Conservation (phyloP, 2,888 invertebrate genomes). For the Drosophila siamana region DNA sequence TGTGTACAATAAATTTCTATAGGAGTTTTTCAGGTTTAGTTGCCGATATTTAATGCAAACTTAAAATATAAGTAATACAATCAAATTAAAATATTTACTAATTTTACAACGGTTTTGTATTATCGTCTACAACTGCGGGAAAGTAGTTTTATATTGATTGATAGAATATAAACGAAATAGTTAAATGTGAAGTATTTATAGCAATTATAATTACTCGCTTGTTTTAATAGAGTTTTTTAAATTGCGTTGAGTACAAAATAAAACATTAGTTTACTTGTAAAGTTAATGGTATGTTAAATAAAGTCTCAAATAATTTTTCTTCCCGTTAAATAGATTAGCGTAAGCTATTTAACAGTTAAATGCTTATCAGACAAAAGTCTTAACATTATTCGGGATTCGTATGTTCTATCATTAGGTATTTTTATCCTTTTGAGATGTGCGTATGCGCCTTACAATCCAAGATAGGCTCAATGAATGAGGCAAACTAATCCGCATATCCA, state of each 20-base stretch:
- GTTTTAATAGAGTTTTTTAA: constrained; percentile 13
- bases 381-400: constrained; percentile 9
- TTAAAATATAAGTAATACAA: no score
- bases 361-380: constrained; percentile 45
- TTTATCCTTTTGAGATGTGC: not conserved
- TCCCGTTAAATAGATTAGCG: constrained; percentile 28
- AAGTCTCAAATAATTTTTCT: constrained; percentile 9
- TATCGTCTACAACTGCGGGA: no score
- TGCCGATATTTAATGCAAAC: no score
- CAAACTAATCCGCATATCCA: no score
- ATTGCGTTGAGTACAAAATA: constrained; percentile 38
- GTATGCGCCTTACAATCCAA: not conserved
- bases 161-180: constrained; percentile 13
- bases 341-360: constrained; percentile 44
- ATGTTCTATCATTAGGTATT: not conserved
- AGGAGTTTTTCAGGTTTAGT: not conserved
- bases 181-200: constrained; percentile 50
- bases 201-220: constrained; percentile 39
- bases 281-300: constrained; percentile 17
- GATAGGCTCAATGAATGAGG: no score
- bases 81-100: no score
- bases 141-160: no score
- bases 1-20: not conserved
- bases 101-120: no score
- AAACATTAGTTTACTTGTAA: constrained; percentile 13